A percentile compares a stretch with the other conserved stretches of the same genome.
Evolutionary conservation across 2,797 vertebrate species (phyloP).

Genomic region (Coreius guichenoti): DNA sequence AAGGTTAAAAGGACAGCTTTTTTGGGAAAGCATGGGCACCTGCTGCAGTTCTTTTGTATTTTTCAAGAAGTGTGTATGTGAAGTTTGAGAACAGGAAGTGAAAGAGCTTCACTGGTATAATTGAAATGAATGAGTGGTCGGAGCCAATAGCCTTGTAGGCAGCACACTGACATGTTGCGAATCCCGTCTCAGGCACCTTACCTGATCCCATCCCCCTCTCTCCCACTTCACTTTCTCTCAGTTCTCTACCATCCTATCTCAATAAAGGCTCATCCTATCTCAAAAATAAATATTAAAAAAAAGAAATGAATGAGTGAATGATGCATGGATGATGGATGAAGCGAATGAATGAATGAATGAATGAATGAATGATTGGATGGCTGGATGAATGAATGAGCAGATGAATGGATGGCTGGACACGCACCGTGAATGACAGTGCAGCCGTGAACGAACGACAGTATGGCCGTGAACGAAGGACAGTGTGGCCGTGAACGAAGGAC

Average conservation of each 20-base stretch:
- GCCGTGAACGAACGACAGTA: no score
- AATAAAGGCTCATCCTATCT: background rate
- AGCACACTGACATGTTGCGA: background rate
- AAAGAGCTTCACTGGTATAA: background rate
- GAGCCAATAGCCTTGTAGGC: background rate
- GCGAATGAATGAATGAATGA: background rate
- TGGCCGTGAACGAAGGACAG: no score
- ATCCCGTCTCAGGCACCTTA: background rate
- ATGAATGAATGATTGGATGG: no score
- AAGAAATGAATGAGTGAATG: no score
- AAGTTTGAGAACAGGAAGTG: background rate
- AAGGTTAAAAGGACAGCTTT: constrained; percentile 4
- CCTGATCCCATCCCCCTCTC: background rate
- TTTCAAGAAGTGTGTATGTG: background rate
- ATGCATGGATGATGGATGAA: no score
- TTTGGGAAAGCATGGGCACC: background rate
- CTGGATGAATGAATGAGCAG: background rate
- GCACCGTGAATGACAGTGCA: no score
- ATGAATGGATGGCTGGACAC: background rate
- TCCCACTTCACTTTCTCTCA: background rate
- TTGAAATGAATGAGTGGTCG: background rate
- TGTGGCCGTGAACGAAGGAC: no score
- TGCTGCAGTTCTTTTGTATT: background rate
- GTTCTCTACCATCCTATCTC: background rate
- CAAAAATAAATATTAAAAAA: no score